Evolutionary conservation across 2,797 vertebrate genomes (phyloP).

Genomic region (Gymnothorax javanicus): DNA sequence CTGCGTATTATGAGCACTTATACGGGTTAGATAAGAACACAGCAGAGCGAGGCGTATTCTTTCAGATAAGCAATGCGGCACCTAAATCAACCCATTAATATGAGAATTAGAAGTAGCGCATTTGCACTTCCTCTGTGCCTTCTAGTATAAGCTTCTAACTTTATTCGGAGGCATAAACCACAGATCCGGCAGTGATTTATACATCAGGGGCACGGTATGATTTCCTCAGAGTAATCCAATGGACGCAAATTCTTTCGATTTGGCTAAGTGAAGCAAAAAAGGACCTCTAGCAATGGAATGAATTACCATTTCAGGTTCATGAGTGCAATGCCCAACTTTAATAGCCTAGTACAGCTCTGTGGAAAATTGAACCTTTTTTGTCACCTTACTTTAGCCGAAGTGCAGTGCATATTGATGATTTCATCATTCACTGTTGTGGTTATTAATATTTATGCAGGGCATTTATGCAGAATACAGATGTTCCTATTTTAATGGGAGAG

Average conservation of each 20-base stretch:
- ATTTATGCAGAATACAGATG: neutral
- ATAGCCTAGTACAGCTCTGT: neutral
- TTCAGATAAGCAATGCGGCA: slow-evolving; percentile 50
- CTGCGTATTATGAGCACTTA: neutral
- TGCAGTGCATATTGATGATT: neutral
- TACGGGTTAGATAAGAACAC: slow-evolving; percentile 30
- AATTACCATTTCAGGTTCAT: neutral
- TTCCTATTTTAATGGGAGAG: neutral
- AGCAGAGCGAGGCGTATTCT: slow-evolving; percentile 47
- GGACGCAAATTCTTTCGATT: slow-evolving; percentile 57
- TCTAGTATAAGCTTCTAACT: slow-evolving; percentile 28
- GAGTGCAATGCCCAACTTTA: neutral
- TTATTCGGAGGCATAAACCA: slow-evolving; percentile 46
- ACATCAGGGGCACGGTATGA: slow-evolving; percentile 54
- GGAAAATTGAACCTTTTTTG: neutral
- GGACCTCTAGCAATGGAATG: neutral
- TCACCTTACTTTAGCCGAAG: neutral
- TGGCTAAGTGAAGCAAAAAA: neutral
- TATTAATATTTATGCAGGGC: neutral
- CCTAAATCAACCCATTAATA: slow-evolving; percentile 54
- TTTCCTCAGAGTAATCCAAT: slow-evolving; percentile 58
- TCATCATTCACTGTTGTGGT: slow-evolving; percentile 3
- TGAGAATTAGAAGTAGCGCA: slow-evolving; percentile 45
- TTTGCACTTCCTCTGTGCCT: slow-evolving; percentile 49
- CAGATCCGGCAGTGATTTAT: slow-evolving; percentile 50